Percentiles rank a stretch among this genome's conserved stretches.
Conservation (phyloP, 2,888 invertebrate genomes). For the Heterodera filipjevi region DNA sequence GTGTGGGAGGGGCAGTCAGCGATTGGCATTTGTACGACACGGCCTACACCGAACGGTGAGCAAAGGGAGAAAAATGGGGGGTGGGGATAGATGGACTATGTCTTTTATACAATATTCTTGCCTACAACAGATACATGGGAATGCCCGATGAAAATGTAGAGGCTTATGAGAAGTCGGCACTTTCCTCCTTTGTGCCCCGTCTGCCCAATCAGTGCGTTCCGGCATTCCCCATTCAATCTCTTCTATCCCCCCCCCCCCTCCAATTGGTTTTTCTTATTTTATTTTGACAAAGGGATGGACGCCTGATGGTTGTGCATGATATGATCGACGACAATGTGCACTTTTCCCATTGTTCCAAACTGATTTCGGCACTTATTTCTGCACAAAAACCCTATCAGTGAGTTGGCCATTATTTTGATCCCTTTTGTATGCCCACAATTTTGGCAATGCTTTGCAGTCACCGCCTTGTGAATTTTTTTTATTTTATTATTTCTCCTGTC, state of each 20-base stretch:
- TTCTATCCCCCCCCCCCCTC: too few relatives aligned
- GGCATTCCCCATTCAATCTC: too few relatives aligned
- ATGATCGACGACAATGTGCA: conserved; percentile 94
- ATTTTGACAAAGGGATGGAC: conserved; percentile 67
- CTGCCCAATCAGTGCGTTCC: conserved; percentile 89
- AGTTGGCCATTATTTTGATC: too few relatives aligned
- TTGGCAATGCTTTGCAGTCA: too few relatives aligned
- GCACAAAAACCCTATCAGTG: conserved; percentile 90
- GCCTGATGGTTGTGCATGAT: conserved; percentile 92
- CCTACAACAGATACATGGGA: conserved; percentile 50
- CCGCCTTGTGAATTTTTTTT: neutral
- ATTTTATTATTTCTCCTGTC: too few relatives aligned
- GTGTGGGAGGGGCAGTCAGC: conserved; percentile 93
- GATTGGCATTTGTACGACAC: conserved; percentile 97
- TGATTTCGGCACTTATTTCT: conserved; percentile 85
- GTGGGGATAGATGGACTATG: too few relatives aligned
- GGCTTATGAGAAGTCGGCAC: conserved; percentile 81
- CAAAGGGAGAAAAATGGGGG: neutral
- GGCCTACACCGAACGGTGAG: conserved; percentile 69
- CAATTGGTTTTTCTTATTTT: neutral
- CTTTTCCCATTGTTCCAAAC: conserved; percentile 89
- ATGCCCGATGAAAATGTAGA: conserved; percentile 63
- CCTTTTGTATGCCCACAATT: too few relatives aligned
- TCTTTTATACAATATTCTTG: too few relatives aligned
- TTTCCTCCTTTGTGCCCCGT: conserved; percentile 81